phyloP scores from a whole-genome alignment of 2,113 vertebrate genomes.

The Petrocephalus zakoni region DNA sequence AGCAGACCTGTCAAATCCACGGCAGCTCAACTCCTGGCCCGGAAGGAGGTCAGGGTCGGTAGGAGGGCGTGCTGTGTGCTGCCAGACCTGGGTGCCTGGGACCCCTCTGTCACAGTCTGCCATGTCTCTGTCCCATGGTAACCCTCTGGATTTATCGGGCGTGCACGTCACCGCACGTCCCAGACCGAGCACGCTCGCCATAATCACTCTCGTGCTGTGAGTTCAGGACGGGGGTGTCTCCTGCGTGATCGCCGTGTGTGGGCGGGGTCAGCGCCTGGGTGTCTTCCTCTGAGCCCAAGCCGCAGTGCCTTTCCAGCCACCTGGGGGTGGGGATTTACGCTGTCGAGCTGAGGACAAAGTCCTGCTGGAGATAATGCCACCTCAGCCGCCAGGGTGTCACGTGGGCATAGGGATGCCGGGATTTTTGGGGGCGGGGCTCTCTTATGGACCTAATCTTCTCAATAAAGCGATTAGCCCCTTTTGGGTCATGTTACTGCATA shows the following conservation, averaged over 20 bases:
- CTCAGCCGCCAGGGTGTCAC: background rate
- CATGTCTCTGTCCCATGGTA: background rate
- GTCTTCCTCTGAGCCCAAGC: background rate
- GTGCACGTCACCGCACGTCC: background rate
- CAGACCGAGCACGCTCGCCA: background rate
- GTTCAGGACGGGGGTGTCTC: background rate
- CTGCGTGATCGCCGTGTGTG: background rate
- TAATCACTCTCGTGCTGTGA: background rate
- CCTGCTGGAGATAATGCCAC: background rate
- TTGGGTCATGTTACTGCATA: conserved; percentile 1
- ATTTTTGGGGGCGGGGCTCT: background rate
- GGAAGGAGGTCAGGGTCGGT: background rate
- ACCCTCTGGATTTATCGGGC: background rate
- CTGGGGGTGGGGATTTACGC: background rate
- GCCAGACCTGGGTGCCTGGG: background rate
- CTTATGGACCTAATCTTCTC: background rate
- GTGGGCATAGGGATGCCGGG: background rate
- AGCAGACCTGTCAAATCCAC: background rate
- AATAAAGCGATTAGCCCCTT: background rate
- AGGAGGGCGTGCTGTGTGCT: background rate
- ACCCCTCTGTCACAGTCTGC: background rate
- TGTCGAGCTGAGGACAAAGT: background rate
- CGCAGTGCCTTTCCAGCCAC: background rate
- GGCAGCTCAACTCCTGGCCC: no score
- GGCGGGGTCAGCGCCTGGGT: background rate